phyloP scores from a whole-genome alignment of 2,113 vertebrate species.

The Acanthochromis polyacanthus region DNA sequence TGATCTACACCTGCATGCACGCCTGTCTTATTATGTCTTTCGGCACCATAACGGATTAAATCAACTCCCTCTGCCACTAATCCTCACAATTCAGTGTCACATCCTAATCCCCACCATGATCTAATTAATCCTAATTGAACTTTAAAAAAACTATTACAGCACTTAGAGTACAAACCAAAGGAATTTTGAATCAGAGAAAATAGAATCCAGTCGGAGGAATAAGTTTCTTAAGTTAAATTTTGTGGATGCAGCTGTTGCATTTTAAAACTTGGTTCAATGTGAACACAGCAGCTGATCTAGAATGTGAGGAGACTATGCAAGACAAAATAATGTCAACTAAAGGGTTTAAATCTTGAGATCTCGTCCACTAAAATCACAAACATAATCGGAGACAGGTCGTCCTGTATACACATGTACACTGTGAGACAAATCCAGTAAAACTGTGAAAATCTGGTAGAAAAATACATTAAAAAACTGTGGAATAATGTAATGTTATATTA shows the following conservation, averaged over 20 bases:
- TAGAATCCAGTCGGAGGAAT: not conserved
- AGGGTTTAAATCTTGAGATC: too few relatives aligned
- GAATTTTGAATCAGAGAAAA: conserved; percentile 3
- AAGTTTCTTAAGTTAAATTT: not conserved
- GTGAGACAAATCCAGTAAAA: too few relatives aligned
- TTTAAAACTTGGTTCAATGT: not conserved
- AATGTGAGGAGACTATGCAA: not conserved
- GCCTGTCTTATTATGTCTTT: not conserved
- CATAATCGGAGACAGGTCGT: too few relatives aligned
- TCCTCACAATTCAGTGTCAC: conserved; percentile 19
- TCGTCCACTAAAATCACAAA: too few relatives aligned
- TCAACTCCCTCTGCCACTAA: conserved; percentile 25
- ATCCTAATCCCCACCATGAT: conserved; percentile 24
- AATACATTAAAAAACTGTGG: too few relatives aligned
- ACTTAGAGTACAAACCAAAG: conserved; percentile 6
- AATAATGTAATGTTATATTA: too few relatives aligned
- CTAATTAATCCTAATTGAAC: conserved; percentile 42
- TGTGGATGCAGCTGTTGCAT: not conserved
- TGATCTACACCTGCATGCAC: conserved; percentile 31
- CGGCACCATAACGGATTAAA: conserved; percentile 20
- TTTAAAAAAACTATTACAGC: conserved; percentile 16
- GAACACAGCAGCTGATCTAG: not conserved
- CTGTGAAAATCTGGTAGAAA: too few relatives aligned
- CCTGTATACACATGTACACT: too few relatives aligned
- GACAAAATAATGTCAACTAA: not conserved